Percentiles rank a stretch among this genome's conserved stretches.
These are phyloP conservation scores for Menidia menidia DNA, from an alignment of 2,797 vertebrate genomes.

Conservation along the genomic window DNA sequence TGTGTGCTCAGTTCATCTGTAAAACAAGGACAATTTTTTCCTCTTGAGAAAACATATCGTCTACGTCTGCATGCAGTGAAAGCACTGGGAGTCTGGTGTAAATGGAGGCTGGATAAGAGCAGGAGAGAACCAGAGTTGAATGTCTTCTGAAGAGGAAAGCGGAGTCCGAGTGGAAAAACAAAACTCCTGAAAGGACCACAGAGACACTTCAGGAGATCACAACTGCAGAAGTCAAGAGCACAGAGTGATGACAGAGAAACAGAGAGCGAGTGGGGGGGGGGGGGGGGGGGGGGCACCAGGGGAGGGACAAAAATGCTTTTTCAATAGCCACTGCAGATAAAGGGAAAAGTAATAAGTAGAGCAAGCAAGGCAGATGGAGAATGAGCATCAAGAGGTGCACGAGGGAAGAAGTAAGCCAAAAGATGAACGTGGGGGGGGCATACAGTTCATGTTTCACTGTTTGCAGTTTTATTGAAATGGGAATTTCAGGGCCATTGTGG, in stretches of 20 bases:
- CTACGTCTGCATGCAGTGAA: neutral
- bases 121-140: conserved; percentile 17
- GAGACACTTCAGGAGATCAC: conserved; percentile 56
- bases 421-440: conserved; percentile 39
- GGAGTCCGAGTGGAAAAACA: conserved; percentile 38
- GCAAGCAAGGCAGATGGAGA: conserved; percentile 75
- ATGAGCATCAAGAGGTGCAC: conserved; percentile 67
- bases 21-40: conserved; percentile 12
- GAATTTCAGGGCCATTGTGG: conserved; percentile 30
- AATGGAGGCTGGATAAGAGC: conserved; percentile 27
- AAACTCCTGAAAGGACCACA: conserved; percentile 39
- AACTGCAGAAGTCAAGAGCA: conserved; percentile 53
- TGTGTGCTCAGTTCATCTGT: neutral
- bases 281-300: neutral
- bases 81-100: conserved; percentile 2
- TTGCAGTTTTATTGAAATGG: conserved; percentile 34
- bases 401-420: conserved; percentile 9
- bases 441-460: conserved; percentile 38
- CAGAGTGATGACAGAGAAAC: conserved; percentile 11
- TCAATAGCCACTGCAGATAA: conserved; percentile 36
- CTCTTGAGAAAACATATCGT: neutral
- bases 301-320: conserved; percentile 17
- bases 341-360: conserved; percentile 70
- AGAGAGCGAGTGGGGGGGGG: neutral
- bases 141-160: conserved; percentile 22